Evolutionary conservation across 2,888 invertebrate species (phyloP), one percentile per base, ranked within the genome.

Genomic region (Falcaria lacertinaria): DNA sequence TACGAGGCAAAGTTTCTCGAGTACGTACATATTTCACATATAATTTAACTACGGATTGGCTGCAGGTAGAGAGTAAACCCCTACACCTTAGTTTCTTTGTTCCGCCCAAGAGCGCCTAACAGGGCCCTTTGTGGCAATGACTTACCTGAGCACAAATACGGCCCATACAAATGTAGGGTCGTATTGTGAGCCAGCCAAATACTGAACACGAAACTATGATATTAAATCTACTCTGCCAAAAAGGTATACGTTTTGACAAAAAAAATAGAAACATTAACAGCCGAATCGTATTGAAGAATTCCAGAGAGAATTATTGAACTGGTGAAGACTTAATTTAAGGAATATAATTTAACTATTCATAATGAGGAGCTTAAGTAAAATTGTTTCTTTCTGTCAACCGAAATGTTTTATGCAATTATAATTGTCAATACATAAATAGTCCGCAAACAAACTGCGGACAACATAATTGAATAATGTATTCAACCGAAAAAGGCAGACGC

Each of bases 31-130:
- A 37, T 22, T 34, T 32, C 38, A 39, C 47, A 39, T 38, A 43
- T 54, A 52, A 51, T 52, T 54, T 62, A 56, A 54, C 44, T 41
- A 38, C 39, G 48, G 54, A 50, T 53, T 47, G 37, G 48, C 43
- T 35, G 36, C 64, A 63, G 64, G 61, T 63, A 61, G 57, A 7
- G 28, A 11, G 28, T 28, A 7, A 22, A 22, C 22, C 22, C 22
- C 55, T 44, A 50, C 50, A 60, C 54, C 57, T 59, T 54, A 50
- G 46, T 45, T 57, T 50, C 53, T 57, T 63, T 63, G 64, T 61
- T 55, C 43, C 44, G 45, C 41, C 47, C 35, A 3, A n/a, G 39
- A 47, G 48, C 52, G 48, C 48, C 48, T 34, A 47, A 44, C 54
- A 45, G 45, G 48, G 47, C 49, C 50, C 53, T 42, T 61, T 60